These are phyloP conservation scores for Todiramphus saurophagus DNA, from an alignment of 2,113 vertebrate species.

Conservation along the genomic window DNA sequence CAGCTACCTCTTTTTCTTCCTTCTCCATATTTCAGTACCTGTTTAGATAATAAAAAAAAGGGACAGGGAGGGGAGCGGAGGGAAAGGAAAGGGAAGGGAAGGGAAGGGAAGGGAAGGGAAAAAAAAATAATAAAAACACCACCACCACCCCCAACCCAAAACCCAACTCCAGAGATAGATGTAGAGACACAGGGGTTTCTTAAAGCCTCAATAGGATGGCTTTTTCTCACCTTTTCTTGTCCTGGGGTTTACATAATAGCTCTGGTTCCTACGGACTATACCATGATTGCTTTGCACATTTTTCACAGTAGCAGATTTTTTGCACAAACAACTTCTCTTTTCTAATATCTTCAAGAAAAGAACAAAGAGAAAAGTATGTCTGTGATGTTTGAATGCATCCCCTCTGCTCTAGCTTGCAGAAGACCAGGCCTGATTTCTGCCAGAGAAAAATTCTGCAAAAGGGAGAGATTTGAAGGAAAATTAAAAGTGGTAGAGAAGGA, in stretches of 20 bases:
- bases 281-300: not conserved
- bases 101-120: no score
- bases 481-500: not conserved
- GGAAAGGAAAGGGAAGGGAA: fast-evolving
- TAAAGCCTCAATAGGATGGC: not conserved
- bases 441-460: not conserved
- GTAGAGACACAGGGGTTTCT: fast-evolving
- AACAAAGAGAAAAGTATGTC: not conserved
- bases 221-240: not conserved
- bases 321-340: not conserved
- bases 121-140: not conserved
- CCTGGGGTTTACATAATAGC: not conserved
- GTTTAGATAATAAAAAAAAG: not conserved
- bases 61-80: no score
- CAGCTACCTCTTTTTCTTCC: not conserved
- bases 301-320: not conserved
- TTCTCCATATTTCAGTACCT: not conserved
- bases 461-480: not conserved
- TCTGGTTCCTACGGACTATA: not conserved
- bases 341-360: not conserved
- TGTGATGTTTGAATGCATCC: not conserved
- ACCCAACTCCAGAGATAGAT: no score
- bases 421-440: not conserved
- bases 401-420: not conserved
- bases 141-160: not conserved